Evolutionary conservation across 2,888 invertebrate species (phyloP), one percentile per base, ranked within the genome.

Genomic region (Meiosimyza platycephala): DNA sequence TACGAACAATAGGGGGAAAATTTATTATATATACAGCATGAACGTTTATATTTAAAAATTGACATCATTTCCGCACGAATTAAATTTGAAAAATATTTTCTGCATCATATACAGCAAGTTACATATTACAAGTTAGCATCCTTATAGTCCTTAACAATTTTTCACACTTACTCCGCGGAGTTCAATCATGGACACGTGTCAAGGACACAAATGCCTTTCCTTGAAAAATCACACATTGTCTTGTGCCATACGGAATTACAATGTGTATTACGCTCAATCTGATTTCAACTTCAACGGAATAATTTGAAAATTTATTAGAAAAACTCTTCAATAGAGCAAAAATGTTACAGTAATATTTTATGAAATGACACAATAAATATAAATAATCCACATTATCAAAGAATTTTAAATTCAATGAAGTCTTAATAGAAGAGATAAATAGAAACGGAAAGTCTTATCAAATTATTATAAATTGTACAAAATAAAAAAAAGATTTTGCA

Each of bases 141-240:
- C 50, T 65, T 57, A 54, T 52, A 13, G 55, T 63, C 65, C 59
- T 64, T 59, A 59, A 60, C 72, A 76, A 76, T 78, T 78, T 77
- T 78, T 77, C 78, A 78, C 77, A 78, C 77, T 78, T 78, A 75
- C 74, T 71, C 64, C 75, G 68, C 71, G 73, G 72, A 75, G 75
- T 76, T 77, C 77, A 78, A 78, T 78, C 78, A 76, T 72, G 28
- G 76, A 69, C 78, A 78, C 78, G 78, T 78, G 78, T 72, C 76
- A 63, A 55, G 63, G 63, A 28, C 62, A 63, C 63, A 70, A 70
- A 70, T 70, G 62, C 55, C 70, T 40, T 52, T 54, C 63, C 63
- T 47, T 33, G 18, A 9, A 16, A 18, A 48, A 70, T 54, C 13
- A 33, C 62, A 51, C 48, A 63, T 54, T 47, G 54, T 47, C 54